phyloP scores from a whole-genome alignment of 2,888 invertebrate genomes.

The Capitulum mitella region DNA sequence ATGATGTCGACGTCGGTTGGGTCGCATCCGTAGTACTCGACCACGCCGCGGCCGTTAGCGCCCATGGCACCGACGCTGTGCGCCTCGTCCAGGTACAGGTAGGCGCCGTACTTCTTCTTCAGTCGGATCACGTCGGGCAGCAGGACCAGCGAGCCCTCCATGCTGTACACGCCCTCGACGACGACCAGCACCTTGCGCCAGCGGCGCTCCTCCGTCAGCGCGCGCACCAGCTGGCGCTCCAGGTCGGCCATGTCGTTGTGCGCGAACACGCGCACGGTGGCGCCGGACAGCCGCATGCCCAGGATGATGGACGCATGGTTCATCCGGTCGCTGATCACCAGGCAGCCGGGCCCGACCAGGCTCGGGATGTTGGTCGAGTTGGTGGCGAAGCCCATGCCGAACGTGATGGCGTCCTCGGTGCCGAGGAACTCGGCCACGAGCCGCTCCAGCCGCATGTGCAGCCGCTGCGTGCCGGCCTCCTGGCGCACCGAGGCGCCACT shows the following conservation, averaged over 20 bases:
- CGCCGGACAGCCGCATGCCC: constrained; percentile 49
- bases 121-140: constrained; percentile 44
- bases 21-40: constrained; percentile 49
- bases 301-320: constrained; percentile 52
- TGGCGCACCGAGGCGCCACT: constrained; percentile 67
- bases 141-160: constrained; percentile 46
- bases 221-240: constrained; percentile 65
- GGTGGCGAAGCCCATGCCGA: constrained; percentile 54
- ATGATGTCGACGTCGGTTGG: constrained; percentile 50
- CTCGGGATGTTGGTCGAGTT: constrained; percentile 51
- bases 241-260: constrained; percentile 64
- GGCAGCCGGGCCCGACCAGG: constrained; percentile 47
- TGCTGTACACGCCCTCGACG: constrained; percentile 46
- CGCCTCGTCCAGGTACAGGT: constrained; percentile 46
- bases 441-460: constrained; percentile 47
- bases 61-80: constrained; percentile 50
- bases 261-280: constrained; percentile 48
- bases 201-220: constrained; percentile 59
- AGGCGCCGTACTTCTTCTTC: constrained; percentile 47
- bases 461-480: constrained; percentile 60
- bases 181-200: constrained; percentile 45
- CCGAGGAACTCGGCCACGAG: constrained; percentile 49
- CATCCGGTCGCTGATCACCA: constrained; percentile 50
- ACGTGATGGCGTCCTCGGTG: constrained; percentile 49
- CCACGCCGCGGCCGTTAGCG: constrained; percentile 49